Conservation (phyloP, 2,113 vertebrate species). For the Ophthalmolycus amberensis region DNA sequence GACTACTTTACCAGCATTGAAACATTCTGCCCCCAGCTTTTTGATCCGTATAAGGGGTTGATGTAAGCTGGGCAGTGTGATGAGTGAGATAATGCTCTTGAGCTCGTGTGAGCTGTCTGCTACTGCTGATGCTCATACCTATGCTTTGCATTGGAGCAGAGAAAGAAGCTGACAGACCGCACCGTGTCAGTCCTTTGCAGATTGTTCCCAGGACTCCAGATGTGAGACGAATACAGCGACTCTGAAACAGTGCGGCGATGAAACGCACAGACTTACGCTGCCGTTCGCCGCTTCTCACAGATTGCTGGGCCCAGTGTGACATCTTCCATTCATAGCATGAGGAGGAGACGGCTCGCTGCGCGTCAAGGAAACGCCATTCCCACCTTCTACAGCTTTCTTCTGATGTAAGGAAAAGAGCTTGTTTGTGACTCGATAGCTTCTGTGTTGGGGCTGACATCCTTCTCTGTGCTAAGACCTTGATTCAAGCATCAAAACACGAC, state of each 20-base stretch:
- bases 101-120: not conserved
- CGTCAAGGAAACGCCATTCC: constrained; percentile 19
- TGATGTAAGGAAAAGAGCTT: not conserved
- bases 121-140: not conserved
- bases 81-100: not conserved
- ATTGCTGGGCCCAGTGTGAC: not conserved
- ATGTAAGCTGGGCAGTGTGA: not conserved
- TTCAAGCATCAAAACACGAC: not conserved
- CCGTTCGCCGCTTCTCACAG: constrained; percentile 1
- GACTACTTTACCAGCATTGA: not conserved
- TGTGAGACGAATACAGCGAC: constrained; percentile 27
- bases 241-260: constrained; percentile 16
- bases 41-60: not conserved
- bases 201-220: constrained; percentile 18
- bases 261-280: constrained; percentile 5
- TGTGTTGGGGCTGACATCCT: not conserved
- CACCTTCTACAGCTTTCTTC: not conserved
- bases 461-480: not conserved
- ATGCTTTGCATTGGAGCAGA: not conserved
- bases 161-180: not conserved
- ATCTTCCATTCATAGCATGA: constrained; percentile 13
- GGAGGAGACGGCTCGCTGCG: not conserved
- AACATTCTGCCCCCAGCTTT: not conserved
- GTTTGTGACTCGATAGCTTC: not conserved
- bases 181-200: not conserved